Base-by-base conservation (phyloP, 1,140 invertebrate species). In the Neuroterus valhalla region DNA sequence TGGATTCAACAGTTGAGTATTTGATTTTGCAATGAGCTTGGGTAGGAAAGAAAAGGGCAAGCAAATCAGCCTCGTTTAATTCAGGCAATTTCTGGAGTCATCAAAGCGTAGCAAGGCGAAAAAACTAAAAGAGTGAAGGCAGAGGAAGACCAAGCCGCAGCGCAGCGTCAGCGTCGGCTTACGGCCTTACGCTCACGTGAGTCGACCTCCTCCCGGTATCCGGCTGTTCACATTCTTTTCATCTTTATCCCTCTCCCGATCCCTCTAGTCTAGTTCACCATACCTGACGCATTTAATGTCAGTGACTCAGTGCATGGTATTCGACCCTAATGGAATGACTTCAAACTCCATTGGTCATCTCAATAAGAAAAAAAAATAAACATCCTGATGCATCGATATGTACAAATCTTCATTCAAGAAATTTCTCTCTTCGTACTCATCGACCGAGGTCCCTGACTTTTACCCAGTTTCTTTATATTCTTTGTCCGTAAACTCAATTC, bases 141-240 rank as follows among this genome's bases (percentile, higher is more conserved):
- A 79, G 15, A 62, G 55, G 55, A 38, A 38, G 6, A 38, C 31
- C 6, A 8, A 38, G 31, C 31, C n/a, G n/a, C n/a, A n/a, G n/a
- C n/a, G n/a, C 23, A 23, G 50, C 50, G 50, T 55, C 50, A 74
- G 71, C 80, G 74, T 84, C 76, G 76, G 82, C 76, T 85, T 80
- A 83, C 76, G 75, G 76, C 81, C 76, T 85, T 80, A 83, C 76
- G 75, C 81, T 70, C 80, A 82, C 80, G 84, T 82, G 81, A 85
- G 80, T 80, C 77, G 78, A 72, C 78, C 80, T 79, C 77, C 80
- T 78, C 68, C 74, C 77, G 82, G 83, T 78, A 85, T 85, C 82
- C 82, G 78, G 80, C 81, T 82, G 82, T 78, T 78, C 77, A 81
- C 85, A 86, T 85, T 86, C 84, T 82, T 86, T 86, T 80, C 80